A percentile compares a stretch with the other conserved stretches of the same genome.
Conservation (phyloP, 2,113 vertebrate species). For the Mohoua ochrocephala region DNA sequence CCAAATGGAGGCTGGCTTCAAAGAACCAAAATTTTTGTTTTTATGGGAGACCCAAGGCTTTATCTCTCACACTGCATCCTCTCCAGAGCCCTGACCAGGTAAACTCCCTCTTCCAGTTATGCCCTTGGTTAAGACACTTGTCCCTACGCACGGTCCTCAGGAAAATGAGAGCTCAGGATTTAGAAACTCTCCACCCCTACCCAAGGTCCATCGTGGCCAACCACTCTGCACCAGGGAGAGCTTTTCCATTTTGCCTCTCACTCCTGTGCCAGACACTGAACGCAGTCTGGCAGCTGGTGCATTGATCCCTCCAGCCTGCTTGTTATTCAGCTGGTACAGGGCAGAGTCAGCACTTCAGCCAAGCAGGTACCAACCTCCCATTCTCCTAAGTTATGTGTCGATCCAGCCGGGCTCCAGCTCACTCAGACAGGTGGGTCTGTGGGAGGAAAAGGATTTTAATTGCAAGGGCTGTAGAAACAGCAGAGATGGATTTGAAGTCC, state of each 20-base stretch:
- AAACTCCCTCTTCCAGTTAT: rapidly evolving
- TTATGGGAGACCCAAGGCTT: neutral
- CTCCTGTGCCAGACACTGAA: neutral
- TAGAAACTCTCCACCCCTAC: neutral
- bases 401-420: neutral
- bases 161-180: rapidly evolving
- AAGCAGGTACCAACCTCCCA: neutral
- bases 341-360: neutral
- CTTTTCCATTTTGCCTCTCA: neutral
- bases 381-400: neutral
- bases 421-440: neutral
- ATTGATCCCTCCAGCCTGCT: neutral
- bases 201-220: neutral
- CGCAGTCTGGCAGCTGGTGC: neutral
- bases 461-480: neutral
- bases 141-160: rapidly evolving
- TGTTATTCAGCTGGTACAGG: rapidly evolving
- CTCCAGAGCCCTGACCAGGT: neutral
- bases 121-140: neutral
- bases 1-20: neutral
- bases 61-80: neutral
- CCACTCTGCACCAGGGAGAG: neutral
- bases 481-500: neutral
- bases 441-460: neutral
- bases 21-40: neutral